Base-by-base conservation (phyloP, 2,113 vertebrate genomes). In the Camelus bactrianus region DNA sequence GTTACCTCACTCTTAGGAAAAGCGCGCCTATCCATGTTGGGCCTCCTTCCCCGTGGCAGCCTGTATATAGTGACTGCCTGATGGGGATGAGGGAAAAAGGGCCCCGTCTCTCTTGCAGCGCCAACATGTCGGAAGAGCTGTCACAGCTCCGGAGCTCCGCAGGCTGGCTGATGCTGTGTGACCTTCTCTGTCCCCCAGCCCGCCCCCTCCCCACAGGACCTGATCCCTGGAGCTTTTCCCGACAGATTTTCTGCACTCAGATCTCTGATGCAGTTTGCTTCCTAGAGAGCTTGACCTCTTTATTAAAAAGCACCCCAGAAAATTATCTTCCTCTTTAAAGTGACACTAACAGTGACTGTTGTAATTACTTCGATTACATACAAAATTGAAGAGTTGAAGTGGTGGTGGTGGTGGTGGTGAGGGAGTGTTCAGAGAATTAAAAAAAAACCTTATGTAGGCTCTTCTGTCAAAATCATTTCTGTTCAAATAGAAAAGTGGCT, bases 381-480 rank as follows among this genome's bases (percentile, higher is more conserved):
- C 30, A 92, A 92, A 91, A 93, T 42, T 22, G 35, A 77, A 77
- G n/a, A 42, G 20, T 7, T 69, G 26, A 84, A 93, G 46, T 42
- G 11, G 16, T 8, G 5, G 32, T 42, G 11, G 16, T 8, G 5
- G 32, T 42, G 38, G 38, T n/a, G 17, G 35, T 58, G 77, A 42
- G 35, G 26, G 19, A 24, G 22, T 46, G 16, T 56, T 83, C 32
- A 46, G 73, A 93, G 72, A 86, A 89, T 86, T 77, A 26, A 24
- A 81, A 26, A 24, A 81, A 83, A 83, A 58, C 24, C 64, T 89
- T 52, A 10, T 28, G 2, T 8, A 91, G 72, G 2, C 11, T 91
- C 30, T 72, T 89, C 20, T 89, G 80, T 95, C 83, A 79, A 95
- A 97, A 72, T 79, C 35, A 75, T 75, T 92, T 92, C 42, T 79